Conservation (phyloP, 2,113 vertebrate genomes). For the Passer montanus region DNA sequence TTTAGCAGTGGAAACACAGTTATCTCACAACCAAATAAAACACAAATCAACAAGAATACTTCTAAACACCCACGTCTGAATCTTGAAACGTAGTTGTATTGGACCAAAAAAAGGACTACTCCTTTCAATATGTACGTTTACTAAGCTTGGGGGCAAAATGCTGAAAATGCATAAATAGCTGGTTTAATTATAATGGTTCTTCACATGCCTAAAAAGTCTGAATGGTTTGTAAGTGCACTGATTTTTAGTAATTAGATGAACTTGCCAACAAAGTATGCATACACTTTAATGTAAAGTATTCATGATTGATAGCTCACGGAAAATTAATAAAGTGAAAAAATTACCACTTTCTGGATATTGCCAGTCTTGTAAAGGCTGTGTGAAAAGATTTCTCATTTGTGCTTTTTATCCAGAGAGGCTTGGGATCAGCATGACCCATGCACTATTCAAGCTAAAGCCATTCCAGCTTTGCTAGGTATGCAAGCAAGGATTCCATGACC, state of each 20-base stretch:
- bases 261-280: neutral
- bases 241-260: neutral
- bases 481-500: constrained; percentile 9
- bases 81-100: neutral
- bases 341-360: neutral
- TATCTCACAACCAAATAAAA: neutral
- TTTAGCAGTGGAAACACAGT: neutral
- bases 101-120: neutral
- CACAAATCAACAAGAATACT: neutral
- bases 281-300: neutral
- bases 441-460: neutral
- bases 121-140: neutral
- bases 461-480: constrained; percentile 18
- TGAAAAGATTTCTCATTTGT: neutral
- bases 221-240: neutral
- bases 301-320: neutral
- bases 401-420: neutral
- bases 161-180: neutral
- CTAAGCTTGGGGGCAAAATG: neutral
- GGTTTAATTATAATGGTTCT: neutral
- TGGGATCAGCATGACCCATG: neutral
- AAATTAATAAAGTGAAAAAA: neutral
- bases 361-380: neutral
- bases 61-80: neutral
- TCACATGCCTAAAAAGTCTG: neutral